A percentile compares a stretch with the other conserved stretches of the same genome.
These are phyloP conservation scores for Luscinia luscinia DNA, from an alignment of 2,797 vertebrate genomes.

Conservation along the genomic window DNA sequence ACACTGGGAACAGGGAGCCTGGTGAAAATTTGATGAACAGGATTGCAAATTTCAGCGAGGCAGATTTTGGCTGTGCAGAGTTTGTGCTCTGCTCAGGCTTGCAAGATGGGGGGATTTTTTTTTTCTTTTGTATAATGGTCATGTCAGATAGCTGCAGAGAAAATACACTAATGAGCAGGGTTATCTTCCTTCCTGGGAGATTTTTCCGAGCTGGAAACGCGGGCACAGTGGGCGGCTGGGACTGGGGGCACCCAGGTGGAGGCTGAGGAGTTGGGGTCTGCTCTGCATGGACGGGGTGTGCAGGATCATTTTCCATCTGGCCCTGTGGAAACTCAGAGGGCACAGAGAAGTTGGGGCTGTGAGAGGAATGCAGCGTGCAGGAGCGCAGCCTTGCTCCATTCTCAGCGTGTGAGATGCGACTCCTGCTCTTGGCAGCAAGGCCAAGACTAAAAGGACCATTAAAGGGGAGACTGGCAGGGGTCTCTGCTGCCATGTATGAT, in stretches of 20 bases:
- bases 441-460: background rate
- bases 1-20: background rate
- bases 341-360: background rate
- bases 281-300: rapidly evolving
- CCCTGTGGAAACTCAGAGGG: background rate
- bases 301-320: background rate
- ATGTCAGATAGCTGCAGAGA: background rate
- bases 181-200: background rate
- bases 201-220: background rate
- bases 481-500: rapidly evolving
- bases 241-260: too few relatives aligned
- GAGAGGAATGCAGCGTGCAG: rapidly evolving
- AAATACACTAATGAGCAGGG: background rate
- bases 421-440: background rate
- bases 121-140: background rate
- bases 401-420: rapidly evolving
- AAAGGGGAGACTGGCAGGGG: background rate
- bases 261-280: rapidly evolving
- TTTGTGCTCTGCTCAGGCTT: background rate
- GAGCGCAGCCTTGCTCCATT: rapidly evolving
- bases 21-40: background rate
- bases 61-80: background rate
- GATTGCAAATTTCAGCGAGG: background rate
- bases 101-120: background rate
- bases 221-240: background rate